Base-by-base conservation (phyloP, 2,888 invertebrate species). In the Sinodicranocentrus sp. region DNA sequence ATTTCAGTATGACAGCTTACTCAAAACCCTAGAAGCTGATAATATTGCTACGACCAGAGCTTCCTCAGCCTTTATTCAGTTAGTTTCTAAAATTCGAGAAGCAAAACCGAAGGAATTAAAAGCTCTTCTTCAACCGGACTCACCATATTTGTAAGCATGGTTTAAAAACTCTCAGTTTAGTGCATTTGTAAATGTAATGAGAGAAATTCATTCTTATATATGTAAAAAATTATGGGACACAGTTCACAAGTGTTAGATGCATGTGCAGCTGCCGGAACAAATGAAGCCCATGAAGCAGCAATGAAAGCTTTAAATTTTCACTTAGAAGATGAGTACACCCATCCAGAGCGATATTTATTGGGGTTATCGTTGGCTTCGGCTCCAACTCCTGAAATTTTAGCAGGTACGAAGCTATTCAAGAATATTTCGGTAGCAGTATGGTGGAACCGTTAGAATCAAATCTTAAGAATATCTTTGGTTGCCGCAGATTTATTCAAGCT, bases 281-380 rank as follows among this genome's bases (percentile, higher is more conserved):
- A 91, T 2, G 92, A 93, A 1, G 92, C 94, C 0, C 94, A 95
- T 89, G 92, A 92, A 86, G 95, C 95, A 1, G 93, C 94, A 1
- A 93, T 94, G 91, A 93, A 93, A 85, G 91, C 93, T 33, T 91
- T 95, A 6, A 91, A 92, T 70, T 92, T 93, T 75, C 91, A 92
- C 68, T 91, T 92, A n/a, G 92, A 92, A 39, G 90, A 91, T 10
- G 89, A 91, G 80, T 90, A 92, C n/a, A 92, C 93, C 19, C 90
- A 93, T 33, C 91, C 93, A 0, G 96, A 96, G 89, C 91, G 95
- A 80, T 96, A 95, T 90, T 91, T 96, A 0, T 94, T 95, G 92
- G 93, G 94, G 0, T 90, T 95, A 10, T 94, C 95, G 0, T 91
- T 94, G 63, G 93, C 94, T 0, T 93, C 94, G 0, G 92, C 94